Evolutionary conservation across 2,888 invertebrate genomes (phyloP).

Genomic region (Geotrupes spiniger): DNA sequence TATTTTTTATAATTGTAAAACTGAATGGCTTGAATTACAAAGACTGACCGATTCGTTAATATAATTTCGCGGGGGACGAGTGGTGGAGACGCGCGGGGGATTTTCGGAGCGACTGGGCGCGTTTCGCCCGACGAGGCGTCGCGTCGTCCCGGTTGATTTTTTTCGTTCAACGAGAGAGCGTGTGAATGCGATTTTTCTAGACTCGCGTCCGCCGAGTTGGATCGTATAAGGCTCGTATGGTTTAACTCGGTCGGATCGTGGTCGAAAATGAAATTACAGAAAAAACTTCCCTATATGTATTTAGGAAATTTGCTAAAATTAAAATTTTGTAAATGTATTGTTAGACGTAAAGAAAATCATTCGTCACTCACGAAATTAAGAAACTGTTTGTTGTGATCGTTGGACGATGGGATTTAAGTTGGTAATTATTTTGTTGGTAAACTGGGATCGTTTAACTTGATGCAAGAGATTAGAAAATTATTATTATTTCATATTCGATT

Average conservation of each 20-base stretch:
- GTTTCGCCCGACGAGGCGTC: slow-evolving; percentile 2
- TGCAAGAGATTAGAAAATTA: too few relatives aligned
- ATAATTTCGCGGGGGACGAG: slow-evolving; percentile 4
- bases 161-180: slow-evolving; percentile 6
- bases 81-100: slow-evolving; percentile 6
- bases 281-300: slow-evolving; percentile 9
- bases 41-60: slow-evolving; percentile 46
- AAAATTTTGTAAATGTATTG: slow-evolving; percentile 20
- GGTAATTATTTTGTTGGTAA: not conserved
- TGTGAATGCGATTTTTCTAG: slow-evolving; percentile 3
- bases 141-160: too few relatives aligned
- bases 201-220: slow-evolving; percentile 10
- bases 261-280: slow-evolving; percentile 2
- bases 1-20: slow-evolving; percentile 42
- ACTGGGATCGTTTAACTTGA: not conserved
- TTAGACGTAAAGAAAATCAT: slow-evolving; percentile 15
- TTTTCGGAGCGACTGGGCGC: slow-evolving; percentile 3
- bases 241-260: slow-evolving; percentile 13
- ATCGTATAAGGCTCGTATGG: slow-evolving; percentile 19
- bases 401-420: not conserved
- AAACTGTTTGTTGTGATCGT: slow-evolving; percentile 10
- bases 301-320: slow-evolving; percentile 8
- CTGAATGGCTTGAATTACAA: slow-evolving; percentile 38
- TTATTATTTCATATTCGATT: too few relatives aligned
- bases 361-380: slow-evolving; percentile 16